These are phyloP conservation scores for Mylabris sibirica DNA, from an alignment of 2,888 invertebrate genomes.

Conservation along the genomic window DNA sequence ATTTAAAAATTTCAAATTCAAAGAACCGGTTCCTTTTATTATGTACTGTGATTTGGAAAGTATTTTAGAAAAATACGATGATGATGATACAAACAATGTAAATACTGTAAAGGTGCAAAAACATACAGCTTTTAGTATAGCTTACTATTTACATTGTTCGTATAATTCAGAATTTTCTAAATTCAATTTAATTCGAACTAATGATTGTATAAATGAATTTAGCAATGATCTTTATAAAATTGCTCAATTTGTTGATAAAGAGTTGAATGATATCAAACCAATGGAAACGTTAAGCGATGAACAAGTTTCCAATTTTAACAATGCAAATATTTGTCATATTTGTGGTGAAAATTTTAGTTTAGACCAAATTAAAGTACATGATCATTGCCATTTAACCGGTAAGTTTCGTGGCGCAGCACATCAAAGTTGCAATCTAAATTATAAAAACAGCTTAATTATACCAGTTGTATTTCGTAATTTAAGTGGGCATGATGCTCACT, in stretches of 20 bases:
- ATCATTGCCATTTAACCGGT: conserved; percentile 49
- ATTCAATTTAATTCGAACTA: conserved; percentile 34
- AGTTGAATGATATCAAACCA: too few species aligned
- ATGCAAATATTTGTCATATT: conserved; percentile 36
- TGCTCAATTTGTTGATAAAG: conserved; percentile 28
- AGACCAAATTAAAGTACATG: conserved; percentile 37
- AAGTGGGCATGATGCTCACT: conserved; percentile 47
- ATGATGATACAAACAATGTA: background rate
- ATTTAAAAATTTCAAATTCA: conserved; percentile 22
- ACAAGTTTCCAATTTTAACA: too few species aligned
- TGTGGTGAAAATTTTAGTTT: conserved; percentile 33
- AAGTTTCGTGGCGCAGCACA: too few species aligned
- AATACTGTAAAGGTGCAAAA: background rate
- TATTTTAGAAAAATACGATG: conserved; percentile 21
- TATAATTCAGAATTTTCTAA: background rate
- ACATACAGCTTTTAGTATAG: conserved; percentile 28
- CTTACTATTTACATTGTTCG: too few species aligned
- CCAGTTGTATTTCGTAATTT: conserved; percentile 52
- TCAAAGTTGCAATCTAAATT: too few species aligned
- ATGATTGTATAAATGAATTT: conserved; percentile 41
- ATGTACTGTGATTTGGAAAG: conserved; percentile 38
- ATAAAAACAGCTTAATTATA: conserved; percentile 42
- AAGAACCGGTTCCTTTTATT: conserved; percentile 30
- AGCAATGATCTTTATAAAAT: conserved; percentile 30
- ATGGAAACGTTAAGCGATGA: too few species aligned